Evolutionary conservation across 2,888 invertebrate genomes (phyloP).

Genomic region (Augochlorella aurata): DNA sequence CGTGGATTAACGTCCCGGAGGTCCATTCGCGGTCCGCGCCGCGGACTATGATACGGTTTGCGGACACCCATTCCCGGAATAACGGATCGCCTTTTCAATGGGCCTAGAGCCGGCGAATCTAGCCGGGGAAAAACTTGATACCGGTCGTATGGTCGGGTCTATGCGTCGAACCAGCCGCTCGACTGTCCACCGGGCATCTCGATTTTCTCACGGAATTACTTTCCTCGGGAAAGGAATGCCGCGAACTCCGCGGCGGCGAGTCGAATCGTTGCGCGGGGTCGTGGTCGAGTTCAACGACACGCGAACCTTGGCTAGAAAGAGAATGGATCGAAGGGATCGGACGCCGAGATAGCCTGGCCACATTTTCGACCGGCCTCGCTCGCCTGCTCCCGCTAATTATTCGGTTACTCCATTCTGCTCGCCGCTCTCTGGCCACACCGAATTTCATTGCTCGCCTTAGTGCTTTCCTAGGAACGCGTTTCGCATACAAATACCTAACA

Average conservation of each 20-base stretch:
- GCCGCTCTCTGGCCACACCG: not conserved
- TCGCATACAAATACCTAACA: too few relatives aligned
- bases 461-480: too few relatives aligned
- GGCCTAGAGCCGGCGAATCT: not conserved
- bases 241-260: slow-evolving; percentile 44
- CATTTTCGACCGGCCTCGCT: slow-evolving; percentile 27
- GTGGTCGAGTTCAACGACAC: slow-evolving; percentile 67
- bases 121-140: not conserved
- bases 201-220: slow-evolving; percentile 57
- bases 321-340: slow-evolving; percentile 56
- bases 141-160: not conserved
- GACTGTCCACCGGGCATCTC: slow-evolving; percentile 9
- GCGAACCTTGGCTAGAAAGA: slow-evolving; percentile 46
- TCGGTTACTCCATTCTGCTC: not conserved
- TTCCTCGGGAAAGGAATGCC: slow-evolving; percentile 57
- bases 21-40: slow-evolving; percentile 10
- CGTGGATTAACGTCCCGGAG: slow-evolving; percentile 15
- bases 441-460: not conserved
- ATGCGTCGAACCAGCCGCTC: too few relatives aligned
- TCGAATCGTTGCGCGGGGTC: slow-evolving; percentile 65
- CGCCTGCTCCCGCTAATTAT: slow-evolving; percentile 15
- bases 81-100: not conserved
- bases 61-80: slow-evolving; percentile 2
- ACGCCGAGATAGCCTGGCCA: slow-evolving; percentile 25
- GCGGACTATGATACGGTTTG: not conserved